Percentiles rank a stretch among this genome's conserved stretches.
These are phyloP conservation scores for Puffinus mauretanicus DNA, from an alignment of 2,113 vertebrate species.

Conservation along the genomic window DNA sequence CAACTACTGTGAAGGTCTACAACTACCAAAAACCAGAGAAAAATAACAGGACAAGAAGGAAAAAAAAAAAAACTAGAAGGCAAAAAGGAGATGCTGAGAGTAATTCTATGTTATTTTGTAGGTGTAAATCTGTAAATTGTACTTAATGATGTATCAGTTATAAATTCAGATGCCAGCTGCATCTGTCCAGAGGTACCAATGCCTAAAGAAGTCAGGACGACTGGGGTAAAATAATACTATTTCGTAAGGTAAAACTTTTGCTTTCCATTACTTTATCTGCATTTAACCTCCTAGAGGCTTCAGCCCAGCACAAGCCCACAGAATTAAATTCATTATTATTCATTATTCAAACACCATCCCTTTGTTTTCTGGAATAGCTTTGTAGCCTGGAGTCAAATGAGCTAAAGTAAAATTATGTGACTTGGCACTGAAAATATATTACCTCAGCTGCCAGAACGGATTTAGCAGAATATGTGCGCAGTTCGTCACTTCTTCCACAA, in stretches of 20 bases:
- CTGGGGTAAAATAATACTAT: not conserved
- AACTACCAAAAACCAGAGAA: not conserved
- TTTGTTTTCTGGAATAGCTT: conserved; percentile 83
- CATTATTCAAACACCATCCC: conserved; percentile 75
- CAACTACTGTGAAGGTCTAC: not conserved
- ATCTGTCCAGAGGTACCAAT: not conserved
- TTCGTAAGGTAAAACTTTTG: conserved; percentile 52
- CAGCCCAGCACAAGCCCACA: conserved; percentile 59
- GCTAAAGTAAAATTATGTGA: conserved; percentile 84
- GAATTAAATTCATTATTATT: conserved; percentile 81
- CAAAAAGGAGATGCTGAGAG: not conserved
- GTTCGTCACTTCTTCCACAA: conserved; percentile 78
- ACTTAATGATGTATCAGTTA: not conserved
- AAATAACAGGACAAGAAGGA: not conserved
- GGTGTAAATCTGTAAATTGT: not conserved
- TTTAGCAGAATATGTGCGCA: conserved; percentile 77
- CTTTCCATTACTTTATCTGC: conserved; percentile 64
- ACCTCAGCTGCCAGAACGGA: conserved; percentile 81
- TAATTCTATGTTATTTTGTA: not conserved
- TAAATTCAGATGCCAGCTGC: not conserved
- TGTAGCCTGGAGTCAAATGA: conserved; percentile 83
- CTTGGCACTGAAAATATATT: conserved; percentile 82
- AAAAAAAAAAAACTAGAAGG: not conserved
- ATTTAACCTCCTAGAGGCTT: conserved; percentile 58
- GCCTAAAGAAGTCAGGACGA: not conserved